A percentile compares a stretch with the other conserved stretches of the same genome.
phyloP scores from a whole-genome alignment of 2,797 vertebrate species.

The Bradypus variegatus region DNA sequence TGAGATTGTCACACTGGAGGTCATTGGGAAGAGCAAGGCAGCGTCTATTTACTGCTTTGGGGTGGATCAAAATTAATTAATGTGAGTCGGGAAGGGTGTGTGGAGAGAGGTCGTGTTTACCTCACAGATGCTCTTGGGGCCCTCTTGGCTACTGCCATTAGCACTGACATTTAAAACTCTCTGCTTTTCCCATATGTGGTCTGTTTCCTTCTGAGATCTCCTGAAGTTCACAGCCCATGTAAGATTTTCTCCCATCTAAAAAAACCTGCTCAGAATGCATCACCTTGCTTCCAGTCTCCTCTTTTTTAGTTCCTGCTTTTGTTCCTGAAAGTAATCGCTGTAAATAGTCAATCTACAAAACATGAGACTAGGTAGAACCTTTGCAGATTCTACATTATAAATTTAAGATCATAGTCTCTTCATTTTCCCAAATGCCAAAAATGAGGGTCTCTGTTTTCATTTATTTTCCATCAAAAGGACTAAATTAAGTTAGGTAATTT shows the following conservation, averaged over 20 bases:
- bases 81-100: neutral
- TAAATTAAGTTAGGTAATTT: conserved; percentile 6
- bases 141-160: conserved; percentile 10
- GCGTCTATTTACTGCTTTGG: neutral
- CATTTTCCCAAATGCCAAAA: conserved; percentile 41
- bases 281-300: conserved; percentile 8
- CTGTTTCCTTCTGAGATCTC: neutral
- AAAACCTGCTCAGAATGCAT: conserved; percentile 47
- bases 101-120: neutral
- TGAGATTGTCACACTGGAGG: neutral
- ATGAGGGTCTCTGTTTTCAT: conserved; percentile 14
- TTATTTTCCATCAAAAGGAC: conserved; percentile 25
- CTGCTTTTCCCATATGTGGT: neutral
- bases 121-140: neutral
- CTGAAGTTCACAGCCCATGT: neutral
- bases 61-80: conserved; percentile 39
- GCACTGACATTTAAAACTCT: conserved; percentile 48
- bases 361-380: conserved; percentile 14
- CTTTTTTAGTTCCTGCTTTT: conserved; percentile 40
- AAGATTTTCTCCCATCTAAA: neutral
- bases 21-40: neutral
- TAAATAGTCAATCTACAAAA: conserved; percentile 22
- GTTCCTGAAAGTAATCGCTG: conserved; percentile 45
- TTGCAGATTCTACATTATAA: conserved; percentile 42
- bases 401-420: conserved; percentile 53